Evolutionary conservation across 2,888 invertebrate species (phyloP), one percentile per base, ranked within the genome.

Genomic region (Microctonus aethiopoides): DNA sequence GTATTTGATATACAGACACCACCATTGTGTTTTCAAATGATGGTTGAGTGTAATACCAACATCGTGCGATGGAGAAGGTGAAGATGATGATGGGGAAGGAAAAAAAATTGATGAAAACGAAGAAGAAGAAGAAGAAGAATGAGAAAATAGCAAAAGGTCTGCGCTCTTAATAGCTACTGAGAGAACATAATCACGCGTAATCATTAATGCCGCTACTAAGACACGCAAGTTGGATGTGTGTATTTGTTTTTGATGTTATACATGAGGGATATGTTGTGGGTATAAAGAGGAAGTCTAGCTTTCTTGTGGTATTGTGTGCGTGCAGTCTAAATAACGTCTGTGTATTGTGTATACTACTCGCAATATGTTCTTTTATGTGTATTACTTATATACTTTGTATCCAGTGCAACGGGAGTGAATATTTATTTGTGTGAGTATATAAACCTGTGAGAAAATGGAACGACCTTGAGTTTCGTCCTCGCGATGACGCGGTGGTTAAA

Each of bases 401-500:
- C 24, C n/a, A 13, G 67, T 67, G 71, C 68, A 70, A 59, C 71
- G 59, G 70, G 70, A 70, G 56, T 51, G 51, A 32, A 34, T 74
- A 64, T 26, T 34, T 7, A 32, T 61, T 20, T 61, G n/a, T 36
- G 6, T 60, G 29, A 26, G 34, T 65, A 41, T 39, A 11, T 56
- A 62, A 66, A 59, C 20, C 34, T 32, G 79, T 79, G 78, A 78
- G 83, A 83, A 84, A 82, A 81, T 81, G 79, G 80, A 80, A 84
- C 83, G 83, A 78, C 84, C 84, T 84, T 84, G 84, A 81, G 77
- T 79, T 78, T 81, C 76, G 78, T 80, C 79, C 75, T 80, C 77
- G 76, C 71, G 39, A 52, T 51, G 34, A 59, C 16, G 29, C 9
- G 73, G 68, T 46, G 46, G 16, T 46, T 4, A 20, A 46, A 20